Base-by-base conservation (phyloP, 2,797 vertebrate species). In the Pelobates cultripes region DNA sequence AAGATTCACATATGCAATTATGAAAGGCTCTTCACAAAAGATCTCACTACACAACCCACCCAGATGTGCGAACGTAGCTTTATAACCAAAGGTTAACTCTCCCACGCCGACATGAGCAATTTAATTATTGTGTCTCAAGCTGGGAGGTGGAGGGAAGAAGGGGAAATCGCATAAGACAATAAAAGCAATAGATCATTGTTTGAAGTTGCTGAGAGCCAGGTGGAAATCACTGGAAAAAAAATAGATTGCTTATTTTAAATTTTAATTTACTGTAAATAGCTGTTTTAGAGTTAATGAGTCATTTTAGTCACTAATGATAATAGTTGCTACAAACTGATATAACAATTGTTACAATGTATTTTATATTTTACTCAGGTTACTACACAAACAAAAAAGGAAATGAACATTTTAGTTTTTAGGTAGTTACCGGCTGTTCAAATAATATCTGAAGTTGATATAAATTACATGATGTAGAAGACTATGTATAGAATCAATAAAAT, bases 31-130 rank as follows among this genome's bases (percentile, higher is more conserved):
- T 70, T 77, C 68, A 77, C 76, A 80, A 73, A 68, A 81, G 84
- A 86, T 81, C 78, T 78, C 84, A 70, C 87, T 84, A 78, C 70
- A 86, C 85, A 84, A 87, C 85, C 86, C 66, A 67, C 70, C 84
- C 90, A 92, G 88, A 89, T 92, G 91, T 90, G 87, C 87, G 79
- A 87, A 82, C 86, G 87, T 84, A 88, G 80, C 85, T 75, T 83
- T 67, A 70, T 87, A 87, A 91, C 87, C 73, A 70, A 87, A 88
- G 86, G 89, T 90, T 88, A 87, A 85, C 88, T 87, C 88, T 90
- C 89, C 88, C 89, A 88, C 0, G 0, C 86, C 85, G 86, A 87
- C 86, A 88, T 88, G 86, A 89, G 75, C 87, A 87, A 90, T 72
- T 90, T 86, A 88, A 91, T 86, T 80, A 83, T 40, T 83, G 83